Base-by-base conservation (phyloP, 2,888 invertebrate species). In the Epinotia brunnichana region DNA sequence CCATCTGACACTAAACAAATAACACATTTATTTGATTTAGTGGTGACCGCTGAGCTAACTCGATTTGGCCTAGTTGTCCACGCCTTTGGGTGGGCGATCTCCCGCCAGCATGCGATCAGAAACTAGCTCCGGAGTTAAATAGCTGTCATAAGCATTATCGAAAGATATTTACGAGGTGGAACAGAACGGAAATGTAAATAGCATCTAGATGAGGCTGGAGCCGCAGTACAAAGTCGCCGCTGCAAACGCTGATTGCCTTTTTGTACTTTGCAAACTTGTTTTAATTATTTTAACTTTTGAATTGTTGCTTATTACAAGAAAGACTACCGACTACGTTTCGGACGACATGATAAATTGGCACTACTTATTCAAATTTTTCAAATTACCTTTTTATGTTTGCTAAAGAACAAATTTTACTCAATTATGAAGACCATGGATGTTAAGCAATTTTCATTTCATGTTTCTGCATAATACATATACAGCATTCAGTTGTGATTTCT, bases 31-130 rank as follows among this genome's bases (percentile, higher is more conserved):
- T 70, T 78, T 86, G 87, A 88, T 89, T 87, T 88, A 88, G 82
- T 83, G 81, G 67, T 76, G 77, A 75, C 73, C 75, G 77, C 76
- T 39, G 53, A 59, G 44, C 75, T 79, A 79, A 78, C 78, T 81
- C 79, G 82, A 81, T 82, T 79, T 77, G 74, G 74, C 74, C 67
- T 73, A 69, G 76, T 84, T 89, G 87, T 90, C 89, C 81, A 87
- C 89, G 90, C 87, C 87, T 87, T 85, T 85, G 88, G 90, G 89
- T 88, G 90, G 90, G 82, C 84, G 80, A 77, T 77, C 81, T 76
- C 87, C 83, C 83, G 83, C 83, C 78, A 85, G 74, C 84, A 83
- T 77, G 77, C 76, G 81, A 83, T 82, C 82, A 79, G 74, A 81
- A 78, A 84, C 82, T 83, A 82, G 82, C 83, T 85, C 82, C 79